Conservation (phyloP, 1,140 invertebrate genomes). For the Trachymyrmex septentrionalis region DNA sequence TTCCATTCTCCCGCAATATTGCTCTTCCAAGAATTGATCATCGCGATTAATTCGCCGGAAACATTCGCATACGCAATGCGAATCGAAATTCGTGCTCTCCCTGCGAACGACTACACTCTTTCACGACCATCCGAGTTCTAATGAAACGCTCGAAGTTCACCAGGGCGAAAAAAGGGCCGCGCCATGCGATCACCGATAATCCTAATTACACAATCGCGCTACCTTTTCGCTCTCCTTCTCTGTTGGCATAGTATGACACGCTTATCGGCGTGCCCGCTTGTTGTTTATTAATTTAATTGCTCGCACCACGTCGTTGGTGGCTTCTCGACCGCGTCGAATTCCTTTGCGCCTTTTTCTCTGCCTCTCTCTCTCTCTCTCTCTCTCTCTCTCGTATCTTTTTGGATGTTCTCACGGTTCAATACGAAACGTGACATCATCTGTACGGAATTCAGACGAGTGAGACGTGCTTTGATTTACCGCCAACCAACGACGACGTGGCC, state of each 20-base stretch:
- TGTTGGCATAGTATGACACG: background rate
- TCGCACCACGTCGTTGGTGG: constrained; percentile 26
- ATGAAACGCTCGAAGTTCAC: constrained; percentile 23
- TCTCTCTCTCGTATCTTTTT: constrained; percentile 23
- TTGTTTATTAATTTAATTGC: constrained; percentile 60
- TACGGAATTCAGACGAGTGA: constrained; percentile 69
- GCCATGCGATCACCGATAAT: constrained; percentile 43
- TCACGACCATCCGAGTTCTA: background rate
- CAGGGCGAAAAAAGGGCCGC: constrained; percentile 12
- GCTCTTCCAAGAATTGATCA: constrained; percentile 14
- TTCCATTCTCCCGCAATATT: background rate
- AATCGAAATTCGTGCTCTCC: background rate
- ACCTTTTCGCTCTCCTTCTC: background rate
- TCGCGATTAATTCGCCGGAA: constrained; percentile 25
- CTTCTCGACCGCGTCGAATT: constrained; percentile 42
- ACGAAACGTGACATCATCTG: constrained; percentile 71
- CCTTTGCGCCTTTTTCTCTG: background rate
- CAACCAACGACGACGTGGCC: constrained; percentile 41
- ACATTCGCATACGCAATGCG: constrained; percentile 12
- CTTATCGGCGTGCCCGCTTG: constrained; percentile 21
- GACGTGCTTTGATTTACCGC: constrained; percentile 55
- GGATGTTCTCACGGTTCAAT: constrained; percentile 68
- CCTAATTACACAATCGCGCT: constrained; percentile 48
- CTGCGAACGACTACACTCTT: background rate
- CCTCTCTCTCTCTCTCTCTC: background rate